phyloP scores from a whole-genome alignment of 2,797 vertebrate species.

The Carduelis carduelis region DNA sequence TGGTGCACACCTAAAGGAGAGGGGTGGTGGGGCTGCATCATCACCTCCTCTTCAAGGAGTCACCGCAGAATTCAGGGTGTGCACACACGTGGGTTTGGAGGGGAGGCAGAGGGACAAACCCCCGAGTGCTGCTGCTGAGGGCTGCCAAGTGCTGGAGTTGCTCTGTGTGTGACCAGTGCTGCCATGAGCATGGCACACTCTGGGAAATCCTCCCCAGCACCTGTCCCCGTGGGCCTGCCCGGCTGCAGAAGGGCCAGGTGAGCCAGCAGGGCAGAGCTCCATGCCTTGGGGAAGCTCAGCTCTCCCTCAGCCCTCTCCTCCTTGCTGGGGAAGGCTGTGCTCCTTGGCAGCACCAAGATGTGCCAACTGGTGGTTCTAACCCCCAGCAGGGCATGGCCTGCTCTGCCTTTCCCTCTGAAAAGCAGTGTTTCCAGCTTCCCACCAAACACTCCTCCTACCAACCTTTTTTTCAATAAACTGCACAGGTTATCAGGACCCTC shows the following conservation, averaged over 20 bases:
- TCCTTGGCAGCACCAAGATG: neutral
- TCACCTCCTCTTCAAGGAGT: neutral
- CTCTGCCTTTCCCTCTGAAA: neutral
- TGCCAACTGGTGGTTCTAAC: neutral
- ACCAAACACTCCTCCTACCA: neutral
- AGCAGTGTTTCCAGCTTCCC: neutral
- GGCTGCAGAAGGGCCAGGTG: neutral
- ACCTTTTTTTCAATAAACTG: neutral
- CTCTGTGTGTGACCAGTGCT: neutral
- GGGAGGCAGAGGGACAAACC: neutral
- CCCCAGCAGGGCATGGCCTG: neutral
- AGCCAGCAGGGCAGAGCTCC: neutral
- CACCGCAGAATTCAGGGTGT: accelerated
- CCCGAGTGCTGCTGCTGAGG: neutral
- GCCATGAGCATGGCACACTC: accelerated
- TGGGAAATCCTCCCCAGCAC: neutral
- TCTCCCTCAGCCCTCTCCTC: neutral
- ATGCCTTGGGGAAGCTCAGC: neutral
- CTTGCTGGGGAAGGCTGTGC: neutral
- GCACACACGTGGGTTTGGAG: accelerated
- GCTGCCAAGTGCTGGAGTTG: accelerated
- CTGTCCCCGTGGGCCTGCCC: too few species aligned
- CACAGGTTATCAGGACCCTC: neutral
- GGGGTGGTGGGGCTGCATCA: neutral
- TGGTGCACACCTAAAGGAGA: neutral